These are phyloP conservation scores for Micromussa lordhowensis DNA, from an alignment of 92 coral and sea anemone species.

Conservation along the genomic window DNA sequence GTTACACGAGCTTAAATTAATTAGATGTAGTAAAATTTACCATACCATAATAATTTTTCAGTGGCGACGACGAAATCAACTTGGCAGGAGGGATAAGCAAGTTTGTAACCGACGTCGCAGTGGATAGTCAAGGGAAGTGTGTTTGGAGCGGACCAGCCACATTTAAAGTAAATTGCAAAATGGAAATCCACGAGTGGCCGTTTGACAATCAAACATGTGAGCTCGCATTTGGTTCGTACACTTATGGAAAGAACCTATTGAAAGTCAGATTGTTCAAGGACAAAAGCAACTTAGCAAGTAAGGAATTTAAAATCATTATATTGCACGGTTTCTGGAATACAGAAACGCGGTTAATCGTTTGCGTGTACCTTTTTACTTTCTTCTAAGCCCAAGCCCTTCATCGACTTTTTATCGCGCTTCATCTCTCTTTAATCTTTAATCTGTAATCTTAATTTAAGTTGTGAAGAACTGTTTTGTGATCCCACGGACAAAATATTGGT, in stretches of 20 bases:
- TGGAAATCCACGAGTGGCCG: constrained; percentile 68
- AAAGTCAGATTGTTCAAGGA: constrained; percentile 39
- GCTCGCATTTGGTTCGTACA: constrained; percentile 63
- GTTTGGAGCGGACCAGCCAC: constrained; percentile 74
- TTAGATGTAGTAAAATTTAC: not conserved
- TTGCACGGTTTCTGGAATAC: too few relatives aligned
- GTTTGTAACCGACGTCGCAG: constrained; percentile 64
- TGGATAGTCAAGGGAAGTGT: constrained; percentile 36
- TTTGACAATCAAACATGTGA: constrained; percentile 70
- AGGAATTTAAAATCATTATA: not conserved
- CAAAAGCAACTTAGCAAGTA: constrained; percentile 45
- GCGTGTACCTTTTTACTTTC: too few relatives aligned
- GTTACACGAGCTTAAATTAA: not conserved
- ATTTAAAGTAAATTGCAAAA: constrained; percentile 64
- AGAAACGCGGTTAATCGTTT: too few relatives aligned
- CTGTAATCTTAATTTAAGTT: too few relatives aligned
- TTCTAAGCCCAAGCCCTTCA: too few relatives aligned
- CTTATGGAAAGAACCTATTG: constrained; percentile 52
- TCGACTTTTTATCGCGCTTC: too few relatives aligned
- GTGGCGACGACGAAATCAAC: constrained; percentile 62
- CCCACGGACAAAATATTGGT: too few relatives aligned
- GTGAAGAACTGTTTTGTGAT: too few relatives aligned
- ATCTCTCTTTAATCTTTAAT: too few relatives aligned
- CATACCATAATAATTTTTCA: not conserved
- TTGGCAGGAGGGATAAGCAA: constrained; percentile 68